Base-by-base conservation (phyloP, 2,888 invertebrate genomes). In the Ecdyonurus torrentis region DNA sequence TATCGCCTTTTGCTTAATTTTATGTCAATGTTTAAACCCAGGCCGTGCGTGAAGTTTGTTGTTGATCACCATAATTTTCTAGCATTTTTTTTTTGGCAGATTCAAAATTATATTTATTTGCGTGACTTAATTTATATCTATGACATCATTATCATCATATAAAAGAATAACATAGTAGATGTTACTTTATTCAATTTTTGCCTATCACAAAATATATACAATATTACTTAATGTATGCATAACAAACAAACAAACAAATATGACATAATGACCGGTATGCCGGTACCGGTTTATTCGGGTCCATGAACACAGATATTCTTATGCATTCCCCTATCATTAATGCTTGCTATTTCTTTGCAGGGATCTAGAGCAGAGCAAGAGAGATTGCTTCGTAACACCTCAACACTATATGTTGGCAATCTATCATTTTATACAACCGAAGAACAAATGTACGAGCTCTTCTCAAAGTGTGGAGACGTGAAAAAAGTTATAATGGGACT, bases 391-490 rank as follows among this genome's bases (percentile, higher is more conserved):
- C 77, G 83, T 65, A 74, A 78, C 10, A 84, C 93, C 0, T 80
- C 85, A 2, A 99, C 99, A 0, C 78, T 99, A 1, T 99, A 99
- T 73, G 86, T 99, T 25, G 99, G 99, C 61, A 99, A 99, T 77
- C 77, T 99, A 64, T 96, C 97, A 25, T 99, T 97, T 77, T 98
- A 89, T 75, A 99, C 99, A 0, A 95, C 97, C 2, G 99, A 99
- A 75, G 98, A 98, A 76, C 97, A 98, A 78, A 91, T 99, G 64
- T 92, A 95, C 71, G 98, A 99, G 76, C 77, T 99, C 63, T 99
- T 99, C 76, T 87, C 91, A 25, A 86, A 90, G 75, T 94, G 95
- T 72, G 99, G 99, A 1, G 98, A 99, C 73, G 87, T 99, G 52
- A 85, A 94, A 67, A 78, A 90, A 69, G 90, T 99, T 58, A 83